These are phyloP conservation scores for Dexiosoma caninum DNA, from an alignment of 2,888 invertebrate species.

Conservation along the genomic window DNA sequence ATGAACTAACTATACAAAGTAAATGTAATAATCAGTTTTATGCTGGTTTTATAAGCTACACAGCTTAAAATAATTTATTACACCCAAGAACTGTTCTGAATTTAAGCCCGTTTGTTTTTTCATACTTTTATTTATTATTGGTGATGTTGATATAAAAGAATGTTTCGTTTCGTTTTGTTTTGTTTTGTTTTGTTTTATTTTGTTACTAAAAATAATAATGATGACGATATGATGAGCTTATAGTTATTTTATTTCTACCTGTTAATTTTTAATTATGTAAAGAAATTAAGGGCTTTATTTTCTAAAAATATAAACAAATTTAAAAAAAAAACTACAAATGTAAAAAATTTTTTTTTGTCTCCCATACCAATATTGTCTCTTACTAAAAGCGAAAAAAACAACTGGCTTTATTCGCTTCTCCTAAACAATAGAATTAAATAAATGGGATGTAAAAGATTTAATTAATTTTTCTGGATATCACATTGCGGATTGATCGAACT, in stretches of 20 bases:
- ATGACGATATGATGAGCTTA: conserved; percentile 1
- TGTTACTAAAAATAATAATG: conserved; percentile 13
- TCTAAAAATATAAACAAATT: neutral
- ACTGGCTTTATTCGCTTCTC: too few species aligned
- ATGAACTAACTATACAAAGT: neutral
- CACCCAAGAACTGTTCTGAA: neutral
- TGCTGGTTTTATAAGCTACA: conserved; percentile 7
- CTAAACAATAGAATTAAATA: too few species aligned
- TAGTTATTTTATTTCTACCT: conserved; percentile 15
- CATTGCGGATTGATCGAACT: too few species aligned
- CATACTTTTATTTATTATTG: neutral
- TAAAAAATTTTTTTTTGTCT: too few species aligned
- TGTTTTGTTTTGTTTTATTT: neutral
- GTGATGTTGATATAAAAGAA: neutral
- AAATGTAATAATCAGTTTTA: neutral
- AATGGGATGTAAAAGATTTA: too few species aligned
- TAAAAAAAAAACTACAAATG: neutral
- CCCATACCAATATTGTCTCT: too few species aligned
- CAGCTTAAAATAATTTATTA: neutral
- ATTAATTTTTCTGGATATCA: too few species aligned
- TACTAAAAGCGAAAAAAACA: too few species aligned
- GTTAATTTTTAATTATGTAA: neutral
- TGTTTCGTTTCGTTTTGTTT: too few species aligned
- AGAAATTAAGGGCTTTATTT: too few species aligned
- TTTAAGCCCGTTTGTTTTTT: neutral